phyloP scores from a whole-genome alignment of 2,797 vertebrate species.

The Pantherophis alleghaniensis region DNA sequence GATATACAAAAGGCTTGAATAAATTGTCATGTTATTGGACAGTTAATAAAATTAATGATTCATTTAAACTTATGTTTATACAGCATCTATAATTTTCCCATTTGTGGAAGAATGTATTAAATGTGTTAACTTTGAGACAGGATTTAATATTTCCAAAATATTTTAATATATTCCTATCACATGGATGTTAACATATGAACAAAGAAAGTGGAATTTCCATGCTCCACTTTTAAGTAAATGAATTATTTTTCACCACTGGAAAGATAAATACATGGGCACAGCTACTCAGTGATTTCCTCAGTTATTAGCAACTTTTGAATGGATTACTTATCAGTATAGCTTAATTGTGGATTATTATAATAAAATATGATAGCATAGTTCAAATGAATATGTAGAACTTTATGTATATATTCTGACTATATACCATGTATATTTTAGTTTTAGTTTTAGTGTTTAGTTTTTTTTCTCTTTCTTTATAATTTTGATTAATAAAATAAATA shows the following conservation, averaged over 20 bases:
- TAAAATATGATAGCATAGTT: background rate
- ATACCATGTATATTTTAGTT: background rate
- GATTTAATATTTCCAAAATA: background rate
- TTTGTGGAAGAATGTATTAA: background rate
- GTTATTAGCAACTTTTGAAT: background rate
- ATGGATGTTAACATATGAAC: background rate
- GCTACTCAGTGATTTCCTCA: background rate
- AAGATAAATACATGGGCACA: background rate
- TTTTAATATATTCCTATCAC: background rate
- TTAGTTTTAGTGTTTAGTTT: background rate
- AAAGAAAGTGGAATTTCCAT: background rate
- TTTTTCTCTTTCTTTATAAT: background rate
- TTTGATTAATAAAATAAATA: background rate
- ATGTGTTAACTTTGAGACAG: background rate
- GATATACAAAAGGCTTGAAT: background rate
- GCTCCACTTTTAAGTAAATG: background rate
- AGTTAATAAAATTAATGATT: background rate
- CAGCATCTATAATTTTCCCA: background rate
- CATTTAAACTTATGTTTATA: background rate
- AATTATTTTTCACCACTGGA: background rate
- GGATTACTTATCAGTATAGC: background rate
- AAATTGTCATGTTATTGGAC: background rate
- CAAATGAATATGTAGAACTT: background rate
- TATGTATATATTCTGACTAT: background rate
- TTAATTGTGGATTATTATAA: background rate